A percentile compares a stretch with the other conserved stretches of the same genome.
Evolutionary conservation across 1,140 invertebrate genomes (phyloP).

Genomic region (Anagrus nilaparvatae): DNA sequence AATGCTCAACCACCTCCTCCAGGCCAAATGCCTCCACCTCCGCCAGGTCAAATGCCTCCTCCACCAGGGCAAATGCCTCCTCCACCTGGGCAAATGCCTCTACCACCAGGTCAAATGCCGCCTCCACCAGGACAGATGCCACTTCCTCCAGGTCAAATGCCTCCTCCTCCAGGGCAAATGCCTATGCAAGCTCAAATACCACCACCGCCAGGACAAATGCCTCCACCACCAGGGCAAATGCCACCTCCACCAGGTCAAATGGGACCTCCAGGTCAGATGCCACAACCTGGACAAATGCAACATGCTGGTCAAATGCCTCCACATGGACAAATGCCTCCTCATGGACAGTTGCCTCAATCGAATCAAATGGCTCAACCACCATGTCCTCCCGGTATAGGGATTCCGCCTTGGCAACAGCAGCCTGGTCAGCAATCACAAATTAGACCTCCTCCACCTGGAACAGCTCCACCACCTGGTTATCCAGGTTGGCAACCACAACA

Average conservation of each 20-base stretch:
- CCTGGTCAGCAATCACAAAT: slow-evolving; percentile 22
- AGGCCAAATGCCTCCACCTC: slow-evolving; percentile 25
- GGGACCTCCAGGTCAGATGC: slow-evolving; percentile 25
- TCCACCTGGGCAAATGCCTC: slow-evolving; percentile 32
- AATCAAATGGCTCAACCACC: too few relatives aligned
- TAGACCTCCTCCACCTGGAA: slow-evolving; percentile 38
- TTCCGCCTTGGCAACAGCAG: slow-evolving; percentile 24
- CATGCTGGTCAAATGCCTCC: too few relatives aligned
- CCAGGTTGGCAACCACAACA: slow-evolving; percentile 43
- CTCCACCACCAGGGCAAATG: slow-evolving; percentile 35
- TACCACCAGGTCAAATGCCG: slow-evolving; percentile 5
- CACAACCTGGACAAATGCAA: too few relatives aligned
- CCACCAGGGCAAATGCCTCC: slow-evolving; percentile 28
- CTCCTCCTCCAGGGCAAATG: slow-evolving; percentile 29
- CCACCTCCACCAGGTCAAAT: slow-evolving; percentile 26
- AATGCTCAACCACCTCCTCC: slow-evolving; percentile 43
- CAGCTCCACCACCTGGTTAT: slow-evolving; percentile 48
- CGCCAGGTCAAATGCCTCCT: slow-evolving; percentile 25
- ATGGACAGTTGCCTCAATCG: too few relatives aligned
- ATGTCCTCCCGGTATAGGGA: too few relatives aligned
- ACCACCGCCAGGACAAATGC: slow-evolving; percentile 29
- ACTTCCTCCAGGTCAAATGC: slow-evolving; percentile 27
- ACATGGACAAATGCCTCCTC: too few relatives aligned
- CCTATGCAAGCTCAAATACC: slow-evolving; percentile 17
- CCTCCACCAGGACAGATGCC: slow-evolving; percentile 23